Evolutionary conservation across 2,888 invertebrate species (phyloP).

Genomic region (Mechanitis messenoides): DNA sequence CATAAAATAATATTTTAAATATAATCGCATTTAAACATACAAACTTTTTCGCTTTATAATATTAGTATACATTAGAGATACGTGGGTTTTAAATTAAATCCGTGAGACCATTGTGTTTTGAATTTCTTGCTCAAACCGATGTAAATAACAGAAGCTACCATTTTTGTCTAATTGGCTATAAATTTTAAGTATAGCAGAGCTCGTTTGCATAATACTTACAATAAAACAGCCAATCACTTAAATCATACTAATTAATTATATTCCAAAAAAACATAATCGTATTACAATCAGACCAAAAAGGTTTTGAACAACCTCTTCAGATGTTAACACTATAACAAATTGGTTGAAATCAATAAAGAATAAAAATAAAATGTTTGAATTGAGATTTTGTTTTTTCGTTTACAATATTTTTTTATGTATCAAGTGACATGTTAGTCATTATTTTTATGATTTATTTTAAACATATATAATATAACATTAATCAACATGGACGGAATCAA

Average conservation of each 20-base stretch:
- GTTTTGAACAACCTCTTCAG: neutral
- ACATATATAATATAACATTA: too few relatives aligned
- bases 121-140: too few relatives aligned
- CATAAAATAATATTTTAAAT: too few relatives aligned
- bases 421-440: too few relatives aligned
- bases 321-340: neutral
- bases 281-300: constrained; percentile 14
- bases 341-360: neutral
- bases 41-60: too few relatives aligned
- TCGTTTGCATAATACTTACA: constrained; percentile 30
- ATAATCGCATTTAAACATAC: too few relatives aligned
- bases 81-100: constrained; percentile 13
- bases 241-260: constrained; percentile 32
- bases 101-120: neutral
- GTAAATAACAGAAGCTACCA: constrained; percentile 28
- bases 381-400: too few relatives aligned
- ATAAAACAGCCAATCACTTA: constrained; percentile 26
- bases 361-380: too few relatives aligned
- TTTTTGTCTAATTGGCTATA: constrained; percentile 39
- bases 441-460: too few relatives aligned
- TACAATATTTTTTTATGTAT: too few relatives aligned
- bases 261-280: constrained; percentile 7
- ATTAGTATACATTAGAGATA: neutral
- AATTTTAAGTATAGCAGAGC: constrained; percentile 30
- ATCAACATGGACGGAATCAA: too few relatives aligned